Evolutionary conservation across 2,797 vertebrate species (phyloP), one percentile per base, ranked within the genome.

Genomic region (Microcaecilia unicolor): DNA sequence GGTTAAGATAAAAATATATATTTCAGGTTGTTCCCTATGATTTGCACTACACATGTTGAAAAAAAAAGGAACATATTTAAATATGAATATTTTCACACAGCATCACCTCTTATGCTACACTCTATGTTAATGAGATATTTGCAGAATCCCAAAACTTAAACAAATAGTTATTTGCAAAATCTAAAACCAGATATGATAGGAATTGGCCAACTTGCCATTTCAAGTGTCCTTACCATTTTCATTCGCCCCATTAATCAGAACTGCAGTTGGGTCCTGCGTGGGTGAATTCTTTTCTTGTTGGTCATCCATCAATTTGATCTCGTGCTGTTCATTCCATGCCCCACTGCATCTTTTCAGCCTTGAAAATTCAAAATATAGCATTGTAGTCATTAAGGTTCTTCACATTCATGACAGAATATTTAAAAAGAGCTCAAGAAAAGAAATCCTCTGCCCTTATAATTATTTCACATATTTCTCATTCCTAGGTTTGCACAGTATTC

Each of bases 251-350:
- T 87, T 89, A 80, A 83, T 85, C 78, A 87, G 80, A 62, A 83
- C 81, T 37, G 84, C 79, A 80, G 85, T 84, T 71, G 84, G 86
- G 74, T 84, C 85, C 78, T 85, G 84, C 76, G 86, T 78, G 80
- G 87, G 85, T 87, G 89, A 84, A 83, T 84, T 68, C 80, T 83
- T 86, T 70, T 93, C 87, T 85, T 87, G 84, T 87, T 91, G 83
- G 81, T 87, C 87, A 80, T 96, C 93, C 93, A 97, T 97, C 87
- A 92, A 90, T 90, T 83, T 76, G 82, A 78, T 70, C 74, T 76
- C 74, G 67, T 61, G 81, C 68, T 80, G 80, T 74, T 88, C 80
- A 82, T 83, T 85, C 85, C 84, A 86, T 82, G 78, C 78, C 83
- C 83, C 82, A 76, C 81, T 86, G 81, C 68, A 77, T 78, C 76